phyloP scores from a whole-genome alignment of 2,113 vertebrate species.

The Taurulus bubalis region DNA sequence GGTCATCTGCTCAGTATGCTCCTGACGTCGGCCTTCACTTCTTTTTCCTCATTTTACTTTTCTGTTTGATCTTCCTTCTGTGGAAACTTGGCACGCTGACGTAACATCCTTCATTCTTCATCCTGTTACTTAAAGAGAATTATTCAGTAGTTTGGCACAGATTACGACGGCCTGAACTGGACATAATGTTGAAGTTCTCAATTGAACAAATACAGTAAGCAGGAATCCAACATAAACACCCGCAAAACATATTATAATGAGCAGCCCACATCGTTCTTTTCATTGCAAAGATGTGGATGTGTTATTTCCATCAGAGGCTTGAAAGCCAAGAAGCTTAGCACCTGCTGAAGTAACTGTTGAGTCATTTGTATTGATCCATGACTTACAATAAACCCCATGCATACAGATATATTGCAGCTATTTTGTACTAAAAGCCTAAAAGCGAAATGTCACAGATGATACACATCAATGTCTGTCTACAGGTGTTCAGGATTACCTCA shows the following conservation, averaged over 20 bases:
- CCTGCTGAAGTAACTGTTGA: slow-evolving; percentile 19
- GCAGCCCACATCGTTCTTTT: background rate
- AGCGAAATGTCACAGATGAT: background rate
- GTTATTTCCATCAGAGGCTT: slow-evolving; percentile 5
- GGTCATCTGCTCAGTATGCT: slow-evolving; percentile 10
- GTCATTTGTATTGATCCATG: slow-evolving; percentile 16
- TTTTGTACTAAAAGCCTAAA: background rate
- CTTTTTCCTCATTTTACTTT: background rate
- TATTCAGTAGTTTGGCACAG: background rate
- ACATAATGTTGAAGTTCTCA: background rate
- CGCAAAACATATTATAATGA: background rate
- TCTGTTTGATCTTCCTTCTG: slow-evolving; percentile 12
- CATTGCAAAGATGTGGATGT: background rate
- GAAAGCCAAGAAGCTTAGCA: background rate
- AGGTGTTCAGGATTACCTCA: too few species aligned
- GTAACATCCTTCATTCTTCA: slow-evolving; percentile 12
- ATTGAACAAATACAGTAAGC: background rate
- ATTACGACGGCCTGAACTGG: background rate
- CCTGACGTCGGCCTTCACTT: background rate
- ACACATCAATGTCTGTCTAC: too few species aligned
- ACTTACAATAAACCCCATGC: background rate
- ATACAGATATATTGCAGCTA: background rate
- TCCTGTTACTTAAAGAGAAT: slow-evolving; percentile 5
- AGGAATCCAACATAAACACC: background rate
- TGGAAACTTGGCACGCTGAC: slow-evolving; percentile 1